Base-by-base conservation (phyloP, 2,113 vertebrate species). In the Pitta sordida region DNA sequence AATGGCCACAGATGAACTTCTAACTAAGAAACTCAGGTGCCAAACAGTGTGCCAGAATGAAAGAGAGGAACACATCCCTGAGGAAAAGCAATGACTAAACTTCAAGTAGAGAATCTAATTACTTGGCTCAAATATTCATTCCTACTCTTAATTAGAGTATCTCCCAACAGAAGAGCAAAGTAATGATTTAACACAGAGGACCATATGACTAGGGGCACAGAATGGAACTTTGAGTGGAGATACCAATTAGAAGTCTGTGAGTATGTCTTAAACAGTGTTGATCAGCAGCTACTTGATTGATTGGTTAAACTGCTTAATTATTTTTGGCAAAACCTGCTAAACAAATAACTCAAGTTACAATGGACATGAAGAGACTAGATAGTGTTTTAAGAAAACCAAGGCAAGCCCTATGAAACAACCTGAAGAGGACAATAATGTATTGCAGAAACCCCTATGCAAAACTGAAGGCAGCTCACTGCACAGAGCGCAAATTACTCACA, bases 111-210 rank as follows among this genome's bases (percentile, higher is more conserved):
- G 82, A 89, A 79, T 87, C 84, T 73, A 79, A 93, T 96, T 94
- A 85, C 62, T 87, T 85, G 87, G 67, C 67, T 93, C 79, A 90
- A 74, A 58, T 78, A 51, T 83, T 85, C 49, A 22, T 73, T 79
- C 36, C 49, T 71, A 63, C 78, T 76, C 78, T 83, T 95, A 91
- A 95, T 91, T 79, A 93, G 78, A 46, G 70, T 85, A 94, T 94
- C 70, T 95, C 91, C 85, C 87, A 84, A 65, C 41, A 91, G 90
- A 87, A 91, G 80, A 73, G 55, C 55, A 65, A 64, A 91, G 44
- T 74, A 49, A 34, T 41, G 53, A 85, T 64, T 74, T 86, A 92
- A 85, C 70, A 68, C 27, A 2, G 20, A 95, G 46, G 55, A 60
- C 43, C 27, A 6, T 34, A 52, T 13, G 46, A 86, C 49, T 24